phyloP scores from a whole-genome alignment of 2,113 vertebrate species.

The Calonectris borealis region DNA sequence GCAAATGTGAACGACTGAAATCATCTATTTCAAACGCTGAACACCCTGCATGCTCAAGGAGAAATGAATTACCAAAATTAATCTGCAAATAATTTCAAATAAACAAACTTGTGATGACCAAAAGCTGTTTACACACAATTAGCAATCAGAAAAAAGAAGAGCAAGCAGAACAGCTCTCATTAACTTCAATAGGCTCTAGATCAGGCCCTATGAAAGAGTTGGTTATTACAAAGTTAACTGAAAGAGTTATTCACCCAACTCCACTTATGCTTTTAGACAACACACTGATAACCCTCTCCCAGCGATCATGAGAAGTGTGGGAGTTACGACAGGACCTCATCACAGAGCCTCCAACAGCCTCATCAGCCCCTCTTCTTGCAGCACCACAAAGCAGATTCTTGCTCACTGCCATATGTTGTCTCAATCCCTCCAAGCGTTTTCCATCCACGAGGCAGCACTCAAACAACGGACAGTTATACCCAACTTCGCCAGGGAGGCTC shows the following conservation, averaged over 20 bases:
- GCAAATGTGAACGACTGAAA: not conserved
- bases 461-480: too few relatives aligned
- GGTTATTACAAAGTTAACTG: not conserved
- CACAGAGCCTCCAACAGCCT: not conserved
- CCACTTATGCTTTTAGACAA: not conserved
- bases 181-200: not conserved
- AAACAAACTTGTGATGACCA: conserved; percentile 14
- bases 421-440: not conserved
- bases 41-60: not conserved
- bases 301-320: rapidly evolving
- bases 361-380: not conserved
- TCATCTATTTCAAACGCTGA: not conserved
- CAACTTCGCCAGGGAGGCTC: not conserved
- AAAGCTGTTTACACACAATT: conserved; percentile 36
- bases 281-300: not conserved
- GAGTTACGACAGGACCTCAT: not conserved
- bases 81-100: conserved; percentile 8
- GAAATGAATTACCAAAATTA: not conserved
- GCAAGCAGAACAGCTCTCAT: not conserved
- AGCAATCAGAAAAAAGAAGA: not conserved
- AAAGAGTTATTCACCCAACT: not conserved
- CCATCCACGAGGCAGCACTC: too few relatives aligned
- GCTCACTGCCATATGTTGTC: rapidly evolving
- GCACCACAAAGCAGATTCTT: too few relatives aligned
- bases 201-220: not conserved